Base-by-base conservation (phyloP, 2,797 vertebrate genomes). In the Mastacembelus armatus region DNA sequence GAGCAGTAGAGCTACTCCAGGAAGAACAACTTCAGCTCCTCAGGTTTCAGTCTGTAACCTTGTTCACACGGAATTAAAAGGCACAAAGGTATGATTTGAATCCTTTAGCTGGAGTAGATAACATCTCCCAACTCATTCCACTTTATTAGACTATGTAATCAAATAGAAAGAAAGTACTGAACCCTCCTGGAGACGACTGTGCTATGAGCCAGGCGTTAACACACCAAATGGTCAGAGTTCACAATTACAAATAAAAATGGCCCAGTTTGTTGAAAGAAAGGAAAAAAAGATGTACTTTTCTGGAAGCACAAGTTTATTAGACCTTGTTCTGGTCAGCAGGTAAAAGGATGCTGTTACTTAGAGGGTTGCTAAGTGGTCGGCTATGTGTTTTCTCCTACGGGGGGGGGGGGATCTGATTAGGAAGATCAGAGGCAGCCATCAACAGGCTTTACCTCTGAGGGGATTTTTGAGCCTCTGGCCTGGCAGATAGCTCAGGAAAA, bases 401-500 rank as follows among this genome's bases (percentile, higher is more conserved):
- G 55, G 56, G 42, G 39, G 62, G 44, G 66, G 78, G 72, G 66
- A 65, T 68, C 81, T 82, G 78, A 90, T 85, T 74, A 80, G 74
- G 71, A 44, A 54, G 72, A 85, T 90, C 78, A 81, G 66, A 79
- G 71, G 71, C 55, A 56, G 57, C 67, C 78, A 83, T 85, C 75
- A 70, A 62, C 66, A 39, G 56, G 12, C 48, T 83, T 77, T 49
- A 71, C 66, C 65, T 80, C 70, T 48, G 78, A 78, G 54, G 58
- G 43, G 81, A 83, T 77, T 92, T 91, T 90, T 83, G 78, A 87
- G 76, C 55, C 70, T 54, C 54, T 50, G 43, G 72, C 72, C 66
- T 84, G 85, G 80, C 77, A 70, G 66, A 59, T 45, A 64, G 84
- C 83, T 76, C 80, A 71, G 79, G 83, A 85, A 84, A 88, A 78